Conservation (phyloP, 2,888 invertebrate species). For the Stictocephala bisonia region DNA sequence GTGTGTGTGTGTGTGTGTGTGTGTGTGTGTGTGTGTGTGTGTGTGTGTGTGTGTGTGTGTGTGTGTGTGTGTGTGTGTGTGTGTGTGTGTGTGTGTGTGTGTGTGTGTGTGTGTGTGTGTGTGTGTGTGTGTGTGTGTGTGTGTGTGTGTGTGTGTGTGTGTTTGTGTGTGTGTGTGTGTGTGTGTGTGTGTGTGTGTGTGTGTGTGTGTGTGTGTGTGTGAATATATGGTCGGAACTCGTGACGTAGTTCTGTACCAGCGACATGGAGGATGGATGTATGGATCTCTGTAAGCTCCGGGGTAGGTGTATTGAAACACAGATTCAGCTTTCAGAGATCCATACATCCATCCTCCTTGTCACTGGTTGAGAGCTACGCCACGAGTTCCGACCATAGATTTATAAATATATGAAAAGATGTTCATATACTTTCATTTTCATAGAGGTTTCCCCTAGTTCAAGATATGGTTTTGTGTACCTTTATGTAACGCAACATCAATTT, state of each 20-base stretch:
- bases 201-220: slow-evolving; percentile 26
- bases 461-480: too few relatives aligned
- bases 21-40: slow-evolving; percentile 22
- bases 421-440: too few relatives aligned
- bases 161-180: slow-evolving; percentile 18
- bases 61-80: slow-evolving; percentile 10
- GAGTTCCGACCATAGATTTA: too few relatives aligned
- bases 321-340: neutral
- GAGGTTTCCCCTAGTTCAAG: too few relatives aligned
- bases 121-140: slow-evolving; percentile 29
- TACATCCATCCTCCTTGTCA: too few relatives aligned
- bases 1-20: slow-evolving; percentile 21
- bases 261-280: neutral
- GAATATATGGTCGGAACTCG: neutral
- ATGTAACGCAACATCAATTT: too few relatives aligned
- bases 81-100: slow-evolving; percentile 18
- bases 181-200: slow-evolving; percentile 14
- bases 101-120: slow-evolving; percentile 26
- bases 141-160: slow-evolving; percentile 26
- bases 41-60: slow-evolving; percentile 26
- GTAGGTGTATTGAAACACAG: neutral
- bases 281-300: neutral
- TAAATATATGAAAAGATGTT: too few relatives aligned
- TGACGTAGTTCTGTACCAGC: neutral
- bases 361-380: too few relatives aligned